Evolutionary conservation across 2,797 vertebrate species (phyloP).

Genomic region (Acipenser ruthenus): DNA sequence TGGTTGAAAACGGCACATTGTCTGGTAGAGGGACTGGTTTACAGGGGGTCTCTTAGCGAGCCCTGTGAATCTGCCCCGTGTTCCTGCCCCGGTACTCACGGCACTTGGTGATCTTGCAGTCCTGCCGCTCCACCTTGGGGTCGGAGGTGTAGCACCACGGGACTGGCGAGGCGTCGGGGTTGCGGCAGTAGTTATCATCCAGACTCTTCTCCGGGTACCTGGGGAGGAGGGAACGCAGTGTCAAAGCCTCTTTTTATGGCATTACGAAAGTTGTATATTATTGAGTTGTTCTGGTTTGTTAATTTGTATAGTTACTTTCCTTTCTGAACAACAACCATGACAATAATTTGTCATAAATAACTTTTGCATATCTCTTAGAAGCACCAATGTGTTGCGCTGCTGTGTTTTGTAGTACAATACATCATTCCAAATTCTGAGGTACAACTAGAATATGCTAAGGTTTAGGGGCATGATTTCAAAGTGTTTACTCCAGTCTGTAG

Average conservation of each 20-base stretch:
- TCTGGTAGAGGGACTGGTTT: too few species aligned
- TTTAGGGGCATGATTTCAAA: too few species aligned
- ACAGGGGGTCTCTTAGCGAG: too few species aligned
- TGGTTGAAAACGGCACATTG: too few species aligned
- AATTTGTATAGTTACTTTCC: background rate
- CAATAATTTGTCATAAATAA: too few species aligned
- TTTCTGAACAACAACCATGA: background rate
- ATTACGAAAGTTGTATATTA: background rate
- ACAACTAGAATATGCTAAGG: too few species aligned
- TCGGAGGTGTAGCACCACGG: constrained; percentile 94
- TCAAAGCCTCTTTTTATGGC: background rate
- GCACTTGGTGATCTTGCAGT: constrained; percentile 76
- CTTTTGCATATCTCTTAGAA: too few species aligned
- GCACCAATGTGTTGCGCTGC: too few species aligned
- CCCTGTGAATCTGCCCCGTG: too few species aligned
- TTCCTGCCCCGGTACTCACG: constrained; percentile 51
- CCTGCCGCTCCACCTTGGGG: constrained; percentile 64
- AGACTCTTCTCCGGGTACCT: constrained; percentile 89
- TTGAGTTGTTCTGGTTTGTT: background rate
- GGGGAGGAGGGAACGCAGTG: constrained; percentile 13
- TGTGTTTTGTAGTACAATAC: too few species aligned
- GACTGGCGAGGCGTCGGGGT: constrained; percentile 82
- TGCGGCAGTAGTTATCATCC: constrained; percentile 94
- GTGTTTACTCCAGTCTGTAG: too few species aligned
- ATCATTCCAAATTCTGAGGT: too few species aligned